Conservation (phyloP, 2,113 vertebrate species). For the Silurus asotus region DNA sequence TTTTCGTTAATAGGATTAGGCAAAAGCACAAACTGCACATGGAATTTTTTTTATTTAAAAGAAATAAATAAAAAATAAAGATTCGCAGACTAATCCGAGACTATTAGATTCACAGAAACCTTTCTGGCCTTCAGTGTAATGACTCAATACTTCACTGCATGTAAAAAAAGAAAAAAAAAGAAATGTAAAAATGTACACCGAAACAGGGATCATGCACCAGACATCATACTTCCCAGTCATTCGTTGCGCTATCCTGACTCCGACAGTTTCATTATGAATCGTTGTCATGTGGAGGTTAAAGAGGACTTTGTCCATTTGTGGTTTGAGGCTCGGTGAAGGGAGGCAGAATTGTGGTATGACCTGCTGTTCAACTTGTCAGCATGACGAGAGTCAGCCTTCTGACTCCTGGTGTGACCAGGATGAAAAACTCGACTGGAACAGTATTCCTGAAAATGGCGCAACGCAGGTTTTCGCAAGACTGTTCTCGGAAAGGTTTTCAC, state of each 20-base stretch:
- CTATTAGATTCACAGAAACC: constrained; percentile 5
- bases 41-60: not conserved
- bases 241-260: not conserved
- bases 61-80: not conserved
- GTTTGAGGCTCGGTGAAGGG: not conserved
- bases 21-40: not conserved
- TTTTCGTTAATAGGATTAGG: not conserved
- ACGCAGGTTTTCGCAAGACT: not conserved
- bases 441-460: not conserved
- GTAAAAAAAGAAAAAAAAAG: not conserved
- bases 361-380: constrained; percentile 35
- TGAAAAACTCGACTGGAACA: not conserved
- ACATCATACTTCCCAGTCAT: constrained; percentile 9
- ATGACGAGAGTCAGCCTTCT: constrained; percentile 12
- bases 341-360: constrained; percentile 23
- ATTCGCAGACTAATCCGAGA: constrained; percentile 24
- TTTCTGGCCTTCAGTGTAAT: not conserved
- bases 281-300: not conserved
- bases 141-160: not conserved
- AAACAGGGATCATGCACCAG: not conserved
- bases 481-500: not conserved
- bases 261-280: constrained; percentile 5
- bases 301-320: constrained; percentile 40
- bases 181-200: not conserved
- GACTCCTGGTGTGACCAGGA: not conserved